Percentiles rank a stretch among this genome's conserved stretches.
These are phyloP conservation scores for Pemphigus obesinymphae DNA, from an alignment of 1,140 invertebrate species.

Conservation along the genomic window DNA sequence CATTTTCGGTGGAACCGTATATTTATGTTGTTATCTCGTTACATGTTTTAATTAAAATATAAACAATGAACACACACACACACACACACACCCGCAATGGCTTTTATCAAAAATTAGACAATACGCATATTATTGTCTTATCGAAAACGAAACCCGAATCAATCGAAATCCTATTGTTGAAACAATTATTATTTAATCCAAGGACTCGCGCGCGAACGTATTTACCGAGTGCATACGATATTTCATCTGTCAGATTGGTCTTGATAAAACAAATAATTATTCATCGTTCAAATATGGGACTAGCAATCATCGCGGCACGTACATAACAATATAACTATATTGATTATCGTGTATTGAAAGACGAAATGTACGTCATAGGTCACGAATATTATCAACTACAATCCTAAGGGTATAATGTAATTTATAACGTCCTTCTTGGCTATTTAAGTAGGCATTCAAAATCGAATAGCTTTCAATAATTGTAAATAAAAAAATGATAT, in stretches of 20 bases:
- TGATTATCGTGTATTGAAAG: too few species aligned
- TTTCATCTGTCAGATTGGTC: not conserved
- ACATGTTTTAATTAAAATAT: slow-evolving; percentile 3
- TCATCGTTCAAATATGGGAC: not conserved
- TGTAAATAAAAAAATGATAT: too few species aligned
- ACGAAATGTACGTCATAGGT: too few species aligned
- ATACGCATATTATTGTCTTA: not conserved
- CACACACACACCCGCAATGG: not conserved
- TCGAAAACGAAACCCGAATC: not conserved
- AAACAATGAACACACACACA: not conserved
- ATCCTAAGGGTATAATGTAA: too few species aligned
- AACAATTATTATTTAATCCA: slow-evolving; percentile 20
- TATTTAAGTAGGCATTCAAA: too few species aligned
- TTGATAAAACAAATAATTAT: slow-evolving; percentile 6
- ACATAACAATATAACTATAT: too few species aligned
- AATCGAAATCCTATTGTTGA: slow-evolving; percentile 14
- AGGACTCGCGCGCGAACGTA: not conserved
- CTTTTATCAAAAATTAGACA: slow-evolving; percentile 9
- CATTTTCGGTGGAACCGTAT: not conserved
- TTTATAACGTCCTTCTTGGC: too few species aligned
- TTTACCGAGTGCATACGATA: not conserved
- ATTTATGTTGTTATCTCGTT: slow-evolving; percentile 2
- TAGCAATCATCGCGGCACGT: too few species aligned
- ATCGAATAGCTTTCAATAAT: too few species aligned
- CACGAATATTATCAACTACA: too few species aligned